Evolutionary conservation across 2,888 invertebrate genomes (phyloP).

Genomic region (Malthinus flaveolus): DNA sequence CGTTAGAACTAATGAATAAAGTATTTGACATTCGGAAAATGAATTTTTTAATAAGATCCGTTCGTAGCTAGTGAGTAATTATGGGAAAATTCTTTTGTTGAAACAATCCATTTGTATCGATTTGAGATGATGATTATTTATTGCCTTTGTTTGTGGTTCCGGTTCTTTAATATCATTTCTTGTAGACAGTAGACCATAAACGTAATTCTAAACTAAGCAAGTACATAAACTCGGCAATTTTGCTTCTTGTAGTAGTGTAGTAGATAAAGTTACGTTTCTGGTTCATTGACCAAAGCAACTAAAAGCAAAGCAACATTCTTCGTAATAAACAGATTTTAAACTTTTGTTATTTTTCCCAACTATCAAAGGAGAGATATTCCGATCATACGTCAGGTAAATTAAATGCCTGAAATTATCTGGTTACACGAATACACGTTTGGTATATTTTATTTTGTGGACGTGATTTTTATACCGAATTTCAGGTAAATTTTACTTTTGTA

Average conservation of each 20-base stretch:
- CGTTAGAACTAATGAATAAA: neutral
- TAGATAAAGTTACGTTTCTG: slow-evolving; percentile 25
- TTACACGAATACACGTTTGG: slow-evolving; percentile 18
- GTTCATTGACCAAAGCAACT: slow-evolving; percentile 34
- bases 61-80: neutral
- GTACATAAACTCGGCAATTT: slow-evolving; percentile 32
- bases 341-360: neutral
- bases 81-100: neutral
- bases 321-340: slow-evolving; percentile 4
- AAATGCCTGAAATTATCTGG: slow-evolving; percentile 20
- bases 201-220: slow-evolving; percentile 35
- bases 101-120: neutral
- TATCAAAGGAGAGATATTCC: slow-evolving; percentile 2
- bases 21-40: neutral
- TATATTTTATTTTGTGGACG: slow-evolving; percentile 14
- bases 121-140: slow-evolving; percentile 6
- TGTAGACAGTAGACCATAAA: slow-evolving; percentile 34
- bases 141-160: slow-evolving; percentile 28
- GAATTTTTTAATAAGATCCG: neutral
- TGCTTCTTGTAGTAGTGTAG: slow-evolving; percentile 26
- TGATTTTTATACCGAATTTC: slow-evolving; percentile 5
- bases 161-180: slow-evolving; percentile 27
- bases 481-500: neutral
- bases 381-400: slow-evolving; percentile 21
- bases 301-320: neutral